A percentile compares a stretch with the other conserved stretches of the same genome.
phyloP scores from a whole-genome alignment of 2,113 vertebrate species.

The Corydoras sp. region DNA sequence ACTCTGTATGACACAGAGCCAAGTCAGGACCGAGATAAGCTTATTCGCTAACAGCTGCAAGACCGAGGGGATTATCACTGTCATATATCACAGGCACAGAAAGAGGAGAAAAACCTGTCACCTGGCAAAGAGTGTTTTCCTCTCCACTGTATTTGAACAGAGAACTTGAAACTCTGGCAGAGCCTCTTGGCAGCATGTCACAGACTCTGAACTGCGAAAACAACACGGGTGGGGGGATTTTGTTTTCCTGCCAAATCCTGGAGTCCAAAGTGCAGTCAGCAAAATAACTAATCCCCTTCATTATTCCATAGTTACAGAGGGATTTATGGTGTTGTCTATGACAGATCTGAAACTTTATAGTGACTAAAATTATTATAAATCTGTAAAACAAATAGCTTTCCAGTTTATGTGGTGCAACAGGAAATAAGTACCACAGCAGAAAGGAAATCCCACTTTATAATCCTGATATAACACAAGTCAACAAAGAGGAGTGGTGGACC shows the following conservation, averaged over 20 bases:
- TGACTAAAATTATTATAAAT: not conserved
- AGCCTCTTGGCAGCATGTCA: constrained; percentile 28
- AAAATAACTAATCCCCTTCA: constrained; percentile 31
- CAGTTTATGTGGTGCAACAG: not conserved
- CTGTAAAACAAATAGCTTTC: not conserved
- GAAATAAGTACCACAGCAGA: not conserved
- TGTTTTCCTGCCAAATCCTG: constrained; percentile 21
- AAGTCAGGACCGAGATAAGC: constrained; percentile 10
- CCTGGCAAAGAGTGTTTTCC: constrained; percentile 12
- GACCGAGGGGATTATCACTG: constrained; percentile 7
- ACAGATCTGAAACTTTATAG: constrained; percentile 5
- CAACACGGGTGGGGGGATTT: not conserved
- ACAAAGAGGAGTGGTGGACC: not conserved
- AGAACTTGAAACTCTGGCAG: constrained; percentile 19
- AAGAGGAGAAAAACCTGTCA: constrained; percentile 19
- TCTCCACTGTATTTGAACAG: constrained; percentile 24
- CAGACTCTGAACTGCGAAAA: constrained; percentile 23
- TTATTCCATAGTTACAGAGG: constrained; percentile 20
- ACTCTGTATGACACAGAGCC: constrained; percentile 6
- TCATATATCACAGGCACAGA: constrained; percentile 21
- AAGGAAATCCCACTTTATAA: not conserved
- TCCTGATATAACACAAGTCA: not conserved
- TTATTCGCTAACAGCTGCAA: constrained; percentile 13
- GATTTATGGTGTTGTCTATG: constrained; percentile 29
- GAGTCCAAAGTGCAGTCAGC: constrained; percentile 34